Base-by-base conservation (phyloP, 1,140 invertebrate species). In the Bilobella aurantiaca region DNA sequence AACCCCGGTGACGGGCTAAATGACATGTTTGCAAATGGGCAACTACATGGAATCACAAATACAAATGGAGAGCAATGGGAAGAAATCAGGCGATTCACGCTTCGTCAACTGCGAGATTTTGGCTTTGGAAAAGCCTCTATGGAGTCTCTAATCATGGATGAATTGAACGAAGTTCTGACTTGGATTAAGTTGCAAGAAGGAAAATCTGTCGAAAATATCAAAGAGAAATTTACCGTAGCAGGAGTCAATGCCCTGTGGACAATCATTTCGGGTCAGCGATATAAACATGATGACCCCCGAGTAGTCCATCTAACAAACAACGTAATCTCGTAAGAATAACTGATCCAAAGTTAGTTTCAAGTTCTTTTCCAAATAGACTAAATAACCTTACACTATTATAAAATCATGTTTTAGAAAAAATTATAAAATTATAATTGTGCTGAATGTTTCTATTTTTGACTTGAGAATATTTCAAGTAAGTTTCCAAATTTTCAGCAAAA, bases 51-150 rank as follows among this genome's bases (percentile, higher is more conserved):
- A 59, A 59, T 32, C 34, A 18, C 18, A 8, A 42, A 42, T 42
- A 42, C 34, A 42, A 18, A 42, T 12, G 64, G 64, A 1, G 28
- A 62, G 1, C 12, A 23, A 25, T 66, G 64, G 64, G 25, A 49
- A 28, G 73, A 77, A 68, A 71, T 77, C 14, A 68, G 76, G 16
- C 68, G 72, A 62, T 77, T 76, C 64, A 64, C 73, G 5, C 3
- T 76, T 5, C 72, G 71, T n/a, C 64, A 72, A 16, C 66, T 79
- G 21, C 59, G 74, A 42, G 71, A 76, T 49, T 68, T 77, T 56
- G 76, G 77, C 27, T 74, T 78, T 29, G 76, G 77, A 23, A 75
- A 77, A 61, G 63, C 68, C 16, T 68, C 56, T 12, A 73, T 79
- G 58, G 75, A 77, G 61, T 71, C 73, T n/a, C 72, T 72, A n/a